Evolutionary conservation across 2,888 invertebrate species (phyloP).

Genomic region (Orthosia gracilis): DNA sequence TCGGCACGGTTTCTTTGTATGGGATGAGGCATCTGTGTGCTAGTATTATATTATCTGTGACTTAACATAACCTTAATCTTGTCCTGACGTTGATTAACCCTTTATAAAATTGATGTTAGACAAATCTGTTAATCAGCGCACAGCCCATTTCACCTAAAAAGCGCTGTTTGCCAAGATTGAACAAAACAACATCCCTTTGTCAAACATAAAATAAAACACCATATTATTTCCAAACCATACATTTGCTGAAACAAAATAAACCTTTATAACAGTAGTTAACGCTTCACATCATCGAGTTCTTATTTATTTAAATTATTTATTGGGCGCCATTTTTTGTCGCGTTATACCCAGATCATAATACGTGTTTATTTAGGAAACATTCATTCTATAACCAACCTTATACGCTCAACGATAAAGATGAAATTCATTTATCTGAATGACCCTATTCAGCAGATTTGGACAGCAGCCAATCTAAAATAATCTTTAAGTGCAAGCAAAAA

Average conservation of each 20-base stretch:
- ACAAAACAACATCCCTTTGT: conserved; percentile 4
- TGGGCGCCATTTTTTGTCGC: conserved; percentile 66
- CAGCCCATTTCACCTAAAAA: not conserved
- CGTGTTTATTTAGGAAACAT: conserved; percentile 55
- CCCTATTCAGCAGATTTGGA: conserved; percentile 5
- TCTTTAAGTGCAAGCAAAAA: rapidly evolving
- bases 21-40: too few relatives aligned
- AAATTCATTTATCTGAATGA: conserved; percentile 11
- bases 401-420: rapidly evolving
- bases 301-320: conserved; percentile 68
- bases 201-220: conserved; percentile 25
- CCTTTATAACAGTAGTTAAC: conserved; percentile 62
- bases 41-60: too few relatives aligned
- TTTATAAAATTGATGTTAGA: too few relatives aligned
- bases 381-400: conserved; percentile 29
- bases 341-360: conserved; percentile 66
- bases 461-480: conserved; percentile 8
- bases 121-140: too few relatives aligned
- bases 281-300: conserved; percentile 64
- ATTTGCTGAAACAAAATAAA: conserved; percentile 58
- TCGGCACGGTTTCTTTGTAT: too few relatives aligned
- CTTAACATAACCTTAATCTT: too few relatives aligned
- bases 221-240: conserved; percentile 42
- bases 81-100: too few relatives aligned
- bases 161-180: not conserved